phyloP scores from a whole-genome alignment of 2,113 vertebrate genomes.

The zebrafish (Danio rerio) region DNA sequence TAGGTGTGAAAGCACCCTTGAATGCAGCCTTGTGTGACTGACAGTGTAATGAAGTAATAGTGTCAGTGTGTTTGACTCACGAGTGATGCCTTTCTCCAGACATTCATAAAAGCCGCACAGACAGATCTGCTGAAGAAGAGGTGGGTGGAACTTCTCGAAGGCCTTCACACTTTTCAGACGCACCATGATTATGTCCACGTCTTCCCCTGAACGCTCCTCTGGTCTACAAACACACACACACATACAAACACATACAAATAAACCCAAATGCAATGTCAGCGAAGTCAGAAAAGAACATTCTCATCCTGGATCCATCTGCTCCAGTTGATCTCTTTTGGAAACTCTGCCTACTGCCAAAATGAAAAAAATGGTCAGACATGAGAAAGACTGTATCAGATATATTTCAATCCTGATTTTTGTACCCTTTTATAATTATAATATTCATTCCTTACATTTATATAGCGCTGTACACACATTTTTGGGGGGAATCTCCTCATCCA shows the following conservation, averaged over 20 bases:
- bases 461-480: too few relatives aligned
- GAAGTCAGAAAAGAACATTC: background rate
- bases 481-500: too few relatives aligned
- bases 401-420: too few relatives aligned
- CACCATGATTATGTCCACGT: slow-evolving; percentile 94
- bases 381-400: too few relatives aligned
- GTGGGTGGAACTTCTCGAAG: slow-evolving; percentile 93
- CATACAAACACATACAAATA: slow-evolving; percentile 18
- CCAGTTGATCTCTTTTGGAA: too few relatives aligned
- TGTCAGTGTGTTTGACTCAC: slow-evolving; percentile 75
- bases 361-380: too few relatives aligned
- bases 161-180: slow-evolving; percentile 92
- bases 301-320: background rate
- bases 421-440: too few relatives aligned
- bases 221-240: slow-evolving; percentile 78
- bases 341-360: too few relatives aligned
- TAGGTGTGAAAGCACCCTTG: too few relatives aligned
- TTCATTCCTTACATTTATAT: too few relatives aligned
- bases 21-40: background rate
- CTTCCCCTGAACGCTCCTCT: slow-evolving; percentile 90
- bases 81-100: slow-evolving; percentile 93
- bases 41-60: background rate
- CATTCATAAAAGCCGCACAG: slow-evolving; percentile 94
- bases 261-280: background rate
- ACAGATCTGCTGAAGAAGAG: slow-evolving; percentile 94